phyloP scores from a whole-genome alignment of 2,888 invertebrate genomes.

The Drosophila siamana region DNA sequence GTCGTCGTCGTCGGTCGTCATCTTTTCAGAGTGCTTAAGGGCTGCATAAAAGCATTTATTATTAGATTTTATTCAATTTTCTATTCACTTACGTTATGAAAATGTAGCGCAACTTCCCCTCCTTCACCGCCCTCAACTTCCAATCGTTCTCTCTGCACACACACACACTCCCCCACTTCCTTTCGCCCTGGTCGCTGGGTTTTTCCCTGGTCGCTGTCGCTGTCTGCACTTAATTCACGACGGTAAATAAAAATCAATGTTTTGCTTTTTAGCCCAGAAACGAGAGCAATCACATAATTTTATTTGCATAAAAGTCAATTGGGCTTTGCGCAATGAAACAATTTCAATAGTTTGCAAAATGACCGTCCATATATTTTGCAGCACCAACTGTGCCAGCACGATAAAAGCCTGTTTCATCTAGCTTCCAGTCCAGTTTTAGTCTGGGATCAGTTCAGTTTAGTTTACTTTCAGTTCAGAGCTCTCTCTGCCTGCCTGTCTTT shows the following conservation, averaged over 20 bases:
- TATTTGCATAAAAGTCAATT: slow-evolving; percentile 79
- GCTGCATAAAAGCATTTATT: slow-evolving; percentile 81
- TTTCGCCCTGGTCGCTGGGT: no score
- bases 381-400: slow-evolving; percentile 15
- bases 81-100: slow-evolving; percentile 81
- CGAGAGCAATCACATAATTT: slow-evolving; percentile 71
- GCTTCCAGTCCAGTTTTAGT: slow-evolving; percentile 18
- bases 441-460: slow-evolving; percentile 26
- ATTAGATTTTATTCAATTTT: slow-evolving; percentile 81
- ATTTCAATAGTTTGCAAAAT: slow-evolving; percentile 65
- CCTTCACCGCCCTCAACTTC: not conserved
- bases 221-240: slow-evolving; percentile 66
- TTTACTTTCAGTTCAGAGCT: slow-evolving; percentile 15
- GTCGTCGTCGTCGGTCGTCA: slow-evolving; percentile 61
- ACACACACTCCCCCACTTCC: no score
- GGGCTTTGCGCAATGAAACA: slow-evolving; percentile 68
- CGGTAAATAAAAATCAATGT: slow-evolving; percentile 78
- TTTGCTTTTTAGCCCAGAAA: slow-evolving; percentile 55
- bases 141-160: slow-evolving; percentile 3
- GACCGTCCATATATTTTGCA: slow-evolving; percentile 35
- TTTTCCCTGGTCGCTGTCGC: slow-evolving; percentile 11
- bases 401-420: slow-evolving; percentile 19
- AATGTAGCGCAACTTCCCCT: slow-evolving; percentile 63
- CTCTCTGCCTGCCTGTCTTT: not conserved
- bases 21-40: slow-evolving; percentile 80